phyloP scores from a whole-genome alignment of 2,888 invertebrate species.

The Villa cingulata region DNA sequence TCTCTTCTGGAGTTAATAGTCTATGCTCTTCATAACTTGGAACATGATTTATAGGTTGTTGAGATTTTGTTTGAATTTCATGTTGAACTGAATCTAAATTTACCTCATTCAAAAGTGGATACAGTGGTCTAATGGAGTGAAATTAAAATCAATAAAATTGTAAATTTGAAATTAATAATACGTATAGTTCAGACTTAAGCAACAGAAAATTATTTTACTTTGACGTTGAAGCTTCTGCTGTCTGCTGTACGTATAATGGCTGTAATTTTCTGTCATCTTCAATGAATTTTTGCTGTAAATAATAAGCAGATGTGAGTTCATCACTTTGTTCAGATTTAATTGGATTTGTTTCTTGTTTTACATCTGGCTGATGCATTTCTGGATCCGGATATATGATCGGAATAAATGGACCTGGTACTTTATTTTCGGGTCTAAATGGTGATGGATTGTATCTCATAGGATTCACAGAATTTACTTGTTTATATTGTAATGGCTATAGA shows the following conservation, averaged over 20 bases:
- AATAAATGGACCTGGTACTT: constrained; percentile 41
- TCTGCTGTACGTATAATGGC: not conserved
- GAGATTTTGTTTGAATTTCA: not conserved
- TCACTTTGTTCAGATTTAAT: not conserved
- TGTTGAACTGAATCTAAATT: not conserved
- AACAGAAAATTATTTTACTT: not conserved
- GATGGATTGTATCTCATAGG: constrained; percentile 35
- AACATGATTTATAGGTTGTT: constrained; percentile 6
- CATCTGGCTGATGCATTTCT: constrained; percentile 14
- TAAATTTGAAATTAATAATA: too few relatives aligned
- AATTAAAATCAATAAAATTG: not conserved
- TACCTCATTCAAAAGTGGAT: constrained; percentile 5
- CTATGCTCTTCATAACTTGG: not conserved
- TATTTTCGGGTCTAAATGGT: constrained; percentile 42
- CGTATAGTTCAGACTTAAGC: too few relatives aligned
- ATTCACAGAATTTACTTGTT: not conserved
- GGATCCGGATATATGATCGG: constrained; percentile 36
- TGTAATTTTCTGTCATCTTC: constrained; percentile 15
- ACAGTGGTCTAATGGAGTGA: not conserved
- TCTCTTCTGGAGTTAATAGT: constrained; percentile 30
- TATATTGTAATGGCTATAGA: not conserved
- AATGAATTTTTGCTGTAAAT: constrained; percentile 8
- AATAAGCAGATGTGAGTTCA: not conserved
- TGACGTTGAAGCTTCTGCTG: not conserved
- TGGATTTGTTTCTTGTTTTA: not conserved